These are phyloP conservation scores for Capitulum mitella DNA, from an alignment of 2,888 invertebrate genomes.

Conservation along the genomic window DNA sequence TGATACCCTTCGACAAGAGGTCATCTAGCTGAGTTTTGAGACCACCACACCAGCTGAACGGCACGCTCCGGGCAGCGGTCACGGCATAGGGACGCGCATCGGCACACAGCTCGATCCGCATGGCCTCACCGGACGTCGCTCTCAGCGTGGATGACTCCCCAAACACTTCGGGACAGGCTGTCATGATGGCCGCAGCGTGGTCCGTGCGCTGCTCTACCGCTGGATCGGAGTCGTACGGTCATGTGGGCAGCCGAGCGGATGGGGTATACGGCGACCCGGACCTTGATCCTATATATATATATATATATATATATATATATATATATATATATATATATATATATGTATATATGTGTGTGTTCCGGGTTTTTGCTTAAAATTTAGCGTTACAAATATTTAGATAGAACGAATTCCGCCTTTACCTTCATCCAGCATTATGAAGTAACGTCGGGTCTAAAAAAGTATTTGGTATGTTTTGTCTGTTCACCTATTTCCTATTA, in stretches of 20 bases:
- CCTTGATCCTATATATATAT: too few relatives aligned
- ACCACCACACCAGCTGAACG: not conserved
- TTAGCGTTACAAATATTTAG: too few relatives aligned
- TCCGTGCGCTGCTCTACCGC: not conserved
- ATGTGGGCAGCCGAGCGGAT: not conserved
- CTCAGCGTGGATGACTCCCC: not conserved
- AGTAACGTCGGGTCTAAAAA: too few relatives aligned
- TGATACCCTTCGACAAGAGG: not conserved
- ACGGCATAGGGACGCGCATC: not conserved
- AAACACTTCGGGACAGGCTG: not conserved
- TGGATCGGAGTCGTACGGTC: not conserved
- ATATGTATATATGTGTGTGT: too few relatives aligned
- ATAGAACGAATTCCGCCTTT: too few relatives aligned
- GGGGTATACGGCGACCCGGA: not conserved
- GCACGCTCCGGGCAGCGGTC: not conserved
- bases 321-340: too few relatives aligned
- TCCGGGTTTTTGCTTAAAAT: too few relatives aligned
- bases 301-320: too few relatives aligned
- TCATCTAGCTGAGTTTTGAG: not conserved
- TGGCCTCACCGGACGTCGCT: not conserved
- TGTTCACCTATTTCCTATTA: too few relatives aligned
- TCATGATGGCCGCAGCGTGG: not conserved
- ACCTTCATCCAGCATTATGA: too few relatives aligned
- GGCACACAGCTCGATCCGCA: not conserved
- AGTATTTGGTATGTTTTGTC: too few relatives aligned